Base-by-base conservation (phyloP, 2,888 invertebrate species). In the Epicampocera succincta region DNA sequence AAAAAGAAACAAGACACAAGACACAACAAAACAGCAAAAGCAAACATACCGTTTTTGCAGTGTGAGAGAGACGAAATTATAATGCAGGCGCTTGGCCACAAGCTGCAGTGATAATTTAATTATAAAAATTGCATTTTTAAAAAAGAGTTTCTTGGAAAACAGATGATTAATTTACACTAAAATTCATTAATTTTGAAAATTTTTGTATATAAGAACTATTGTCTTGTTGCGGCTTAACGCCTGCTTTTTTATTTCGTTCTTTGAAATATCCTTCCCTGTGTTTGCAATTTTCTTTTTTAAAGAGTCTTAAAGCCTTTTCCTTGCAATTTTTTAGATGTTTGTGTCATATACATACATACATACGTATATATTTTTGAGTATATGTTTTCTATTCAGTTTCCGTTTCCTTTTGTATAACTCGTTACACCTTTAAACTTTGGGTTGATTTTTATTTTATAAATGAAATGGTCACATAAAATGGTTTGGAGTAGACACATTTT, bases 401-500 rank as follows among this genome's bases (percentile, higher is more conserved):
- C 66, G 78, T 79, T 79, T 73, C 72, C 78, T 73, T 61, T 68
- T 78, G 44, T 66, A 44, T 60, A 52, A 72, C 58, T 33, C 72
- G 65, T 58, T 74, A 74, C 72, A 76, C 61, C 68, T 76, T 76
- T 76, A 52, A 54, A 50, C 8, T 63, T 76, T 61, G 50, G 44
- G 19, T 56, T 52, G 21, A 66, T 38, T 52, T 68, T n/a, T n/a
- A n/a, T n/a, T 58, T 33, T 33, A 33, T 33, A 48, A 44, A 66
- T 73, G 78, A 73, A 79, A 79, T 79, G 73, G 58, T 73, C 72
- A 68, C 68, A 79, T 68, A 52, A 68, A 79, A 73, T 73, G 72
- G 72, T 68, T 73, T 73, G 72, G 46, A 52, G 66, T 79, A 79
- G 78, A 58, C 65, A 66, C 11, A 74, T 65, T 65, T 65, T 44